These are phyloP conservation scores for Amyelois transitella DNA, from an alignment of 1,140 invertebrate genomes.

Conservation along the genomic window DNA sequence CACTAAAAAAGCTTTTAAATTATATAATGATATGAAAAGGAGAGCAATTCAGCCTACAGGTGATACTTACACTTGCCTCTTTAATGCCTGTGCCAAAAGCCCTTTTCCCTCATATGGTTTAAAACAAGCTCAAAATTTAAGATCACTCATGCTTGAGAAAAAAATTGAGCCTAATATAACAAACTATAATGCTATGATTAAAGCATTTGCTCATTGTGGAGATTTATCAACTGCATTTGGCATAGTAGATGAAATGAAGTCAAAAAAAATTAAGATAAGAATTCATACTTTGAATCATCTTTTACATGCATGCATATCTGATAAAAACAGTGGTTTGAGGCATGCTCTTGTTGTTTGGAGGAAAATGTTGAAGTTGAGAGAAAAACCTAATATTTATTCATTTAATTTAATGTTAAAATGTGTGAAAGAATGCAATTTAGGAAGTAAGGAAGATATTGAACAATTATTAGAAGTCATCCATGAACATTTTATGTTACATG, in stretches of 20 bases:
- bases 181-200: constrained; percentile 92
- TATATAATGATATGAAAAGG: constrained; percentile 89
- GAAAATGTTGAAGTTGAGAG: constrained; percentile 80
- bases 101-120: constrained; percentile 80
- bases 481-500: constrained; percentile 11
- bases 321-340: constrained; percentile 86
- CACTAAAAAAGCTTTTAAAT: constrained; percentile 87
- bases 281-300: constrained; percentile 85
- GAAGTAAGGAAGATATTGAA: constrained; percentile 77
- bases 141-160: constrained; percentile 81
- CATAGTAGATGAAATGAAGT: constrained; percentile 88
- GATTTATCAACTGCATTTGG: constrained; percentile 84
- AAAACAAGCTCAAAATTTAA: constrained; percentile 78
- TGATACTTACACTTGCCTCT: constrained; percentile 86
- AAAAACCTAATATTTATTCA: constrained; percentile 81
- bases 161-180: constrained; percentile 81
- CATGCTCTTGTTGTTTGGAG: constrained; percentile 90
- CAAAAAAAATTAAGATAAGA: constrained; percentile 78
- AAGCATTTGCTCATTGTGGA: constrained; percentile 89
- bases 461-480: constrained; percentile 53
- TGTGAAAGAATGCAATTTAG: constrained; percentile 86
- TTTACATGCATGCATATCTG: constrained; percentile 86
- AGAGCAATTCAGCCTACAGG: constrained; percentile 79
- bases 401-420: constrained; percentile 89
- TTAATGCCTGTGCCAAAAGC: constrained; percentile 91